phyloP scores from a whole-genome alignment of 2,797 vertebrate genomes.

The Staurois parvus region DNA sequence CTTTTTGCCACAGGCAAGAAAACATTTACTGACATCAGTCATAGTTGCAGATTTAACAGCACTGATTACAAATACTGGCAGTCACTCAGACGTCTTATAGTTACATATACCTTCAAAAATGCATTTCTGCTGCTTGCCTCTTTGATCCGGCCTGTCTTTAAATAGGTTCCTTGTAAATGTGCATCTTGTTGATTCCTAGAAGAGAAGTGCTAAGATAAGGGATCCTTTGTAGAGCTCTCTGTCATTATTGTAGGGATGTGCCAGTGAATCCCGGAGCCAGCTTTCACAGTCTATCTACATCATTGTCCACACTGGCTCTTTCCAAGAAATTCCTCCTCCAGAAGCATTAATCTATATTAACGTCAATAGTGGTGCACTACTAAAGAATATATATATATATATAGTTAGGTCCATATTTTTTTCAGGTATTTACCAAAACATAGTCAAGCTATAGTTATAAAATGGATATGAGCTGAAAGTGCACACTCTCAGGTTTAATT shows the following conservation, averaged over 20 bases:
- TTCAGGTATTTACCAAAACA: too few species aligned
- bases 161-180: conserved; percentile 74
- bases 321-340: conserved; percentile 18
- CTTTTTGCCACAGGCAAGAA: conserved; percentile 69
- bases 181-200: conserved; percentile 71
- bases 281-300: conserved; percentile 11
- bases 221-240: conserved; percentile 64
- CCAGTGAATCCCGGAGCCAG: not conserved
- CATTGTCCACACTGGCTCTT: conserved; percentile 16
- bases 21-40: conserved; percentile 77
- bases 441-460: too few species aligned
- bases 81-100: conserved; percentile 74
- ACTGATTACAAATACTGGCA: conserved; percentile 76
- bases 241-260: conserved; percentile 48
- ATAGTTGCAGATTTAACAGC: conserved; percentile 74
- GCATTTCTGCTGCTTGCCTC: conserved; percentile 72
- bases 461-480: too few species aligned
- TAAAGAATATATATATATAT: not conserved
- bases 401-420: too few species aligned
- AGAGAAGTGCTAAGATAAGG: conserved; percentile 68
- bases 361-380: not conserved
- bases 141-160: conserved; percentile 74
- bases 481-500: too few species aligned
- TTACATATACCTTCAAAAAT: conserved; percentile 74
- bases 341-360: conserved; percentile 23